These are phyloP conservation scores for Papilio aristodemus DNA, from an alignment of 1,140 invertebrate genomes.

Conservation along the genomic window DNA sequence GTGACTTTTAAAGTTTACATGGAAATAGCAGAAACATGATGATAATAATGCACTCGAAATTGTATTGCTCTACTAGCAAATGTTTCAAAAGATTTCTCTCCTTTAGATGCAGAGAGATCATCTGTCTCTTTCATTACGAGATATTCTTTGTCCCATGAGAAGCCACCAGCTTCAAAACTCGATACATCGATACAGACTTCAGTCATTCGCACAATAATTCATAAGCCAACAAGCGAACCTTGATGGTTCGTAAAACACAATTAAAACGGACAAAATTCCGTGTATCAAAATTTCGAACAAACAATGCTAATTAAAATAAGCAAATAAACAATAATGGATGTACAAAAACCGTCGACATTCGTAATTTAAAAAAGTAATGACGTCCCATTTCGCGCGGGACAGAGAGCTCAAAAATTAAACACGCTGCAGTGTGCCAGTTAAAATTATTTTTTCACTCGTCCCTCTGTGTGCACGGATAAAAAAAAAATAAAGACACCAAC, in stretches of 20 bases:
- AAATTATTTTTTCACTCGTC: slow-evolving; percentile 78
- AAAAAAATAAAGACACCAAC: slow-evolving; percentile 72
- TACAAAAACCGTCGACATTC: slow-evolving; percentile 61
- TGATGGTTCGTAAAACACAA: slow-evolving; percentile 18
- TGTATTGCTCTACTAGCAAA: neutral
- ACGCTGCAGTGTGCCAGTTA: slow-evolving; percentile 75
- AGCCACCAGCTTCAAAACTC: neutral
- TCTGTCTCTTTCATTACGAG: neutral
- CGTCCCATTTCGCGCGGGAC: slow-evolving; percentile 75
- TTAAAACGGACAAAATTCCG: neutral
- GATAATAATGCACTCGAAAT: neutral
- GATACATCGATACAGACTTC: neutral
- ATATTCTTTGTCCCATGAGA: neutral
- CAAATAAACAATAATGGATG: slow-evolving; percentile 63
- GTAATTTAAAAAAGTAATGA: slow-evolving; percentile 80
- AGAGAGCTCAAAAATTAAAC: slow-evolving; percentile 78
- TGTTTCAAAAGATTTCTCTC: neutral
- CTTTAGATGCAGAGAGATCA: neutral
- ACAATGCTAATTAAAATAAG: slow-evolving; percentile 69
- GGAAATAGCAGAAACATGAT: neutral
- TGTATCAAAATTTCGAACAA: slow-evolving; percentile 42
- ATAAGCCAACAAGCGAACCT: neutral
- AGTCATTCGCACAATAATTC: neutral
- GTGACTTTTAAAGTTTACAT: neutral
- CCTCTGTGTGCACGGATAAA: slow-evolving; percentile 66